phyloP scores from a whole-genome alignment of 1,140 invertebrate species.

The Apis florea region DNA sequence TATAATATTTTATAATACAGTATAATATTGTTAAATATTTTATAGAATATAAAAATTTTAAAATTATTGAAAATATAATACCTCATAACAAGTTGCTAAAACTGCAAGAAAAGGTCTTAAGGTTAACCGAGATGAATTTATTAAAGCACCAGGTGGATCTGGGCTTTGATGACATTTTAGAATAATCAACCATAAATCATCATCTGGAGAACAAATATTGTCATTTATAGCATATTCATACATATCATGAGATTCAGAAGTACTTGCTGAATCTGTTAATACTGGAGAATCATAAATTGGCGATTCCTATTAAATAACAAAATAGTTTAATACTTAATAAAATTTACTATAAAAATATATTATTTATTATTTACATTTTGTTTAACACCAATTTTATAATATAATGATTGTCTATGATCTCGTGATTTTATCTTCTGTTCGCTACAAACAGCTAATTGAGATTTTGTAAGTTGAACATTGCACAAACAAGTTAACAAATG shows the following conservation, averaged over 20 bases:
- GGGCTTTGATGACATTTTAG: conserved; percentile 85
- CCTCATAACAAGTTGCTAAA: conserved; percentile 85
- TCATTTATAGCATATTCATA: conserved; percentile 10
- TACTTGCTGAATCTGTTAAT: conserved; percentile 22
- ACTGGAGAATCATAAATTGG: conserved; percentile 34
- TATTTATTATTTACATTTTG: conserved; percentile 38
- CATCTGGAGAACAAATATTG: conserved; percentile 38
- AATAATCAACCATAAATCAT: conserved; percentile 83
- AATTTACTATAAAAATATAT: neutral
- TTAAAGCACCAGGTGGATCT: conserved; percentile 83
- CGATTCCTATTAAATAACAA: conserved; percentile 43
- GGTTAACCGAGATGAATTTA: conserved; percentile 81
- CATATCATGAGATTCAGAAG: conserved; percentile 9
- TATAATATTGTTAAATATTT: conserved; percentile 1
- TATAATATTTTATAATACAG: neutral
- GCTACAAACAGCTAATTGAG: conserved; percentile 1
- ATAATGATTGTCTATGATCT: conserved; percentile 47
- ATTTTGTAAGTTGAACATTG: conserved; percentile 54
- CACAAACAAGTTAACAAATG: conserved; percentile 71
- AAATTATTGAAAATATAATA: conserved; percentile 59
- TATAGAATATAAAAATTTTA: neutral
- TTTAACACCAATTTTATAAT: conserved; percentile 53
- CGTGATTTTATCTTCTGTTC: conserved; percentile 54
- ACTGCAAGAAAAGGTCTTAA: conserved; percentile 83
- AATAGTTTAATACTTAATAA: neutral